These are phyloP conservation scores for Pseudococcus jackbeardsleyi DNA, from an alignment of 2,888 invertebrate species.

Conservation along the genomic window DNA sequence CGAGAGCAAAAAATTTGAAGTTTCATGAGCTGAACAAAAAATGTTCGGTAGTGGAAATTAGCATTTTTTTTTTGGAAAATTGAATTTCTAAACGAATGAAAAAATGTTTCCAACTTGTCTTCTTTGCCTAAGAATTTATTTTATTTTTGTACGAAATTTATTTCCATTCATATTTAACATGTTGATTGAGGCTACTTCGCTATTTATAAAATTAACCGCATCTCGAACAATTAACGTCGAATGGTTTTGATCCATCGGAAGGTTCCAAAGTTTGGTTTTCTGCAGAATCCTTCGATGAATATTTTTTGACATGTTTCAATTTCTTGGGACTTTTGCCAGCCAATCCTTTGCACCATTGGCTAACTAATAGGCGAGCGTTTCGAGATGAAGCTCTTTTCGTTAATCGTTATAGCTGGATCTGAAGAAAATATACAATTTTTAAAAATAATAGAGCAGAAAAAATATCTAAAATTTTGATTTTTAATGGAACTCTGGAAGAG, in stretches of 20 bases:
- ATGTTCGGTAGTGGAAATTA: no score
- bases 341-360: slow-evolving; percentile 49
- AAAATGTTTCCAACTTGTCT: no score
- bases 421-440: background rate
- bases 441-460: background rate
- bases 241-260: background rate
- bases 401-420: background rate
- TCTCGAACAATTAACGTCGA: background rate
- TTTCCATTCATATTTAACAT: background rate
- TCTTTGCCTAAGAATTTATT: no score
- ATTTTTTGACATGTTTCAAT: slow-evolving; percentile 2
- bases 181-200: background rate
- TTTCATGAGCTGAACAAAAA: no score
- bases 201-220: slow-evolving; percentile 56
- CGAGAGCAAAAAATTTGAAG: no score
- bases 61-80: no score
- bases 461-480: background rate
- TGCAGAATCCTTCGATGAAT: background rate
- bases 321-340: background rate
- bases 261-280: background rate
- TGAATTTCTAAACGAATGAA: no score
- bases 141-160: no score
- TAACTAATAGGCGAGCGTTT: slow-evolving; percentile 40
- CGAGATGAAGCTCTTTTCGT: slow-evolving; percentile 48
- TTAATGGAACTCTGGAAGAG: background rate